A percentile compares a stretch with the other conserved stretches of the same genome.
These are phyloP conservation scores for Mamestra brassicae DNA, from an alignment of 2,888 invertebrate species.

Conservation along the genomic window DNA sequence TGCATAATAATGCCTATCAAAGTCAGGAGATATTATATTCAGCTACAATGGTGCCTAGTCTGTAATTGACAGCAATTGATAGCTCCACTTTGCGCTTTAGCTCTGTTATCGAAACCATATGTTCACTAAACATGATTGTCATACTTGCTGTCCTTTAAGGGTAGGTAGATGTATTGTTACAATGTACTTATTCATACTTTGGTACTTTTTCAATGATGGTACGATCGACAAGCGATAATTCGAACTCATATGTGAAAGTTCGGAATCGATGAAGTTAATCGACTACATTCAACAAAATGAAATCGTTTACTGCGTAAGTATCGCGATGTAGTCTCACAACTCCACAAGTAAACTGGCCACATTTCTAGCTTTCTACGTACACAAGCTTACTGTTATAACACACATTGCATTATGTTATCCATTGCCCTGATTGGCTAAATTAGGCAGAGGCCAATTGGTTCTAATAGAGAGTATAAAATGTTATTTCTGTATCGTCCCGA, in stretches of 20 bases:
- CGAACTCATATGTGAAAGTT: not conserved
- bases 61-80: slow-evolving; percentile 25
- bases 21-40: slow-evolving; percentile 5
- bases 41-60: slow-evolving; percentile 5
- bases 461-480: slow-evolving; percentile 31
- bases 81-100: slow-evolving; percentile 1
- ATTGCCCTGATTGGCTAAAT: slow-evolving; percentile 41
- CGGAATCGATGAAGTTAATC: not conserved
- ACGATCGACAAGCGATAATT: not conserved
- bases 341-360: not conserved
- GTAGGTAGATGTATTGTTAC: not conserved
- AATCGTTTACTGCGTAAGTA: slow-evolving; percentile 11
- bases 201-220: not conserved
- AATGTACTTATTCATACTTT: too few species aligned
- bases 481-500: slow-evolving; percentile 14
- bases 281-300: slow-evolving; percentile 11
- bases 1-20: not conserved
- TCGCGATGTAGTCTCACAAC: slow-evolving; percentile 8
- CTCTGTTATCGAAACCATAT: slow-evolving; percentile 17
- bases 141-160: slow-evolving; percentile 1
- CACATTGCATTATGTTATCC: slow-evolving; percentile 14
- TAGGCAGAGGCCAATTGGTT: slow-evolving; percentile 33
- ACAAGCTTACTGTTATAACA: slow-evolving; percentile 12
- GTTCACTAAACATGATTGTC: slow-evolving; percentile 10
- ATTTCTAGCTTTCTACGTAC: slow-evolving; percentile 23